A percentile compares a stretch with the other conserved stretches of the same genome.
Conservation (phyloP, 35 echinoderm and acorn worm species). For the Lytechinus variegatus region DNA sequence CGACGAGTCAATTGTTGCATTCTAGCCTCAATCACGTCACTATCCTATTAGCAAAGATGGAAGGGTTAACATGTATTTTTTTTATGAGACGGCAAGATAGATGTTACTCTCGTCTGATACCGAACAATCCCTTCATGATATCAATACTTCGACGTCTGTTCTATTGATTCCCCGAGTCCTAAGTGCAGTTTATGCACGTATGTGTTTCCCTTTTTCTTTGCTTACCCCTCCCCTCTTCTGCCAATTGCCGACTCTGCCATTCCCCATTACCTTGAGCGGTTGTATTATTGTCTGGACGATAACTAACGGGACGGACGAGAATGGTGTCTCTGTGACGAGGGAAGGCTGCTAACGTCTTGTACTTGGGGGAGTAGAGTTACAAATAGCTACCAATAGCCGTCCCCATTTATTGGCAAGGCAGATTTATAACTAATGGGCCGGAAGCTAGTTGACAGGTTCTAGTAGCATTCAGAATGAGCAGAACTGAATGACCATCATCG, state of each 20-base stretch:
- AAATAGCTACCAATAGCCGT: conserved; percentile 1
- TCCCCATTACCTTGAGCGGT: neutral
- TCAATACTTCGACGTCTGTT: neutral
- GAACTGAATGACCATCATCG: neutral
- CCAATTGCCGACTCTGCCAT: neutral
- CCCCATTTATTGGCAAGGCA: neutral
- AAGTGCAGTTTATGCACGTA: neutral
- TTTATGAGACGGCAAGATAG: neutral
- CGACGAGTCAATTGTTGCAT: conserved; percentile 45
- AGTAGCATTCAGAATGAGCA: neutral
- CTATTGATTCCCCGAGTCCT: neutral
- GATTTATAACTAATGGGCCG: neutral
- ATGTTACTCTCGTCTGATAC: neutral
- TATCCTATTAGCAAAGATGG: neutral
- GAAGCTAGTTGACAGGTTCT: neutral
- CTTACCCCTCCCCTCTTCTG: neutral
- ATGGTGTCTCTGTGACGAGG: neutral
- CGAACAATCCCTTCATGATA: neutral
- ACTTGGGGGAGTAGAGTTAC: neutral
- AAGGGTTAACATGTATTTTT: neutral
- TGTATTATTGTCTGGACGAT: neutral
- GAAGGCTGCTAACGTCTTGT: conserved; percentile 9
- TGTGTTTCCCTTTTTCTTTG: neutral
- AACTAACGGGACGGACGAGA: neutral
- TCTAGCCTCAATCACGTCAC: conserved; percentile 27